These are phyloP conservation scores for Phaetusa simplex DNA, from an alignment of 2,113 vertebrate genomes.

Conservation along the genomic window DNA sequence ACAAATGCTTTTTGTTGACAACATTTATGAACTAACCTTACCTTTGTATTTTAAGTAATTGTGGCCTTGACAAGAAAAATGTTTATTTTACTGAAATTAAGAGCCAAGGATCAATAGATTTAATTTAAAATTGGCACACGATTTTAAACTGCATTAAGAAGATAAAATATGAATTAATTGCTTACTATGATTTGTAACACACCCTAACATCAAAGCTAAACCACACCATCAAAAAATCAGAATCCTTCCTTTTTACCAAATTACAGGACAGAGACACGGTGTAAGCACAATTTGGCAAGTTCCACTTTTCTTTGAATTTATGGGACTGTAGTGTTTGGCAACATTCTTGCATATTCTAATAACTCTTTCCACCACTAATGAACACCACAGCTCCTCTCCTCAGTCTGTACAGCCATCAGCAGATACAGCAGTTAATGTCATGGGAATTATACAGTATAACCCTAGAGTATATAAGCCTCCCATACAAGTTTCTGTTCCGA, in stretches of 20 bases:
- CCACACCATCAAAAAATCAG: not conserved
- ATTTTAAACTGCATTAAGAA: not conserved
- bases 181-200: not conserved
- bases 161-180: not conserved
- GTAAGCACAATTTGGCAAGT: not conserved
- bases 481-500: not conserved
- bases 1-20: constrained; percentile 34
- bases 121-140: not conserved
- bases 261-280: not conserved
- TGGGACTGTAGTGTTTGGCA: not conserved
- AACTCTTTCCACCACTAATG: not conserved
- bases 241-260: not conserved
- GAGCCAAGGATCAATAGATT: not conserved
- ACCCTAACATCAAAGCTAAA: not conserved
- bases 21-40: not conserved
- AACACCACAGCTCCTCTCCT: not conserved
- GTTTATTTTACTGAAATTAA: constrained; percentile 7
- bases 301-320: not conserved
- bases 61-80: not conserved
- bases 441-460: not conserved
- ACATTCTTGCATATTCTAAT: not conserved
- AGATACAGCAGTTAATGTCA: not conserved
- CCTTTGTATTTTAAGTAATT: not conserved
- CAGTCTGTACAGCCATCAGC: not conserved
- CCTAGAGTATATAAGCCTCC: not conserved